Conservation (phyloP, 2,113 vertebrate genomes). For the Lagopus muta region DNA sequence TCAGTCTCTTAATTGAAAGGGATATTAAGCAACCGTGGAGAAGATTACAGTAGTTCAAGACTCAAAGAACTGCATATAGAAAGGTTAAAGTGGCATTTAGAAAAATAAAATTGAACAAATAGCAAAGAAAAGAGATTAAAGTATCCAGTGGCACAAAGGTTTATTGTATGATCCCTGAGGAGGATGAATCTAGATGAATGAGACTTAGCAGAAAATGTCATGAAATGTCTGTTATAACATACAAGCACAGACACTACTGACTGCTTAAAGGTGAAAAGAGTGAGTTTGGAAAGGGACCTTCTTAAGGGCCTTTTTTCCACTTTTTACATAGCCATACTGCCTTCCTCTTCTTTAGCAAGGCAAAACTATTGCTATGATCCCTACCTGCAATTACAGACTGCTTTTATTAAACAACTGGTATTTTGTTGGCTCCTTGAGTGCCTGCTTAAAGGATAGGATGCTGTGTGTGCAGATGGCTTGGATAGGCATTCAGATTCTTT, state of each 20-base stretch:
- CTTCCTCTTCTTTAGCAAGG: neutral
- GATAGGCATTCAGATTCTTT: neutral
- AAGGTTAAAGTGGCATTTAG: slow-evolving; percentile 53
- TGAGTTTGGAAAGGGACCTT: neutral
- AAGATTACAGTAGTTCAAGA: slow-evolving; percentile 39
- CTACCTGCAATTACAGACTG: neutral
- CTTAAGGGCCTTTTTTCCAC: neutral
- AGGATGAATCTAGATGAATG: slow-evolving; percentile 23
- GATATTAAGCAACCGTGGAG: slow-evolving; percentile 34
- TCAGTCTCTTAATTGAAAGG: slow-evolving; percentile 38
- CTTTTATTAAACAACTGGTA: neutral
- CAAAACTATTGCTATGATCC: neutral
- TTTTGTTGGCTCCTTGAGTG: neutral
- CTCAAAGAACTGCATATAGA: slow-evolving; percentile 29
- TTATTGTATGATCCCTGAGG: slow-evolving; percentile 34
- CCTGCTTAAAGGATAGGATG: neutral
- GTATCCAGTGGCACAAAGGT: slow-evolving; percentile 2
- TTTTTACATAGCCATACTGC: neutral
- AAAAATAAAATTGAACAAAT: slow-evolving; percentile 49
- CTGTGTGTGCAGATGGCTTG: neutral
- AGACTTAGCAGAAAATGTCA: slow-evolving; percentile 56
- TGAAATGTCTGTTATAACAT: slow-evolving; percentile 19
- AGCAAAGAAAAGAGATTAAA: slow-evolving; percentile 38
- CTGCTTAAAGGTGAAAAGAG: neutral
- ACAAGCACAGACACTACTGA: neutral